phyloP scores from a whole-genome alignment of 2,797 vertebrate species.

The Neomorphus geoffroyi region DNA sequence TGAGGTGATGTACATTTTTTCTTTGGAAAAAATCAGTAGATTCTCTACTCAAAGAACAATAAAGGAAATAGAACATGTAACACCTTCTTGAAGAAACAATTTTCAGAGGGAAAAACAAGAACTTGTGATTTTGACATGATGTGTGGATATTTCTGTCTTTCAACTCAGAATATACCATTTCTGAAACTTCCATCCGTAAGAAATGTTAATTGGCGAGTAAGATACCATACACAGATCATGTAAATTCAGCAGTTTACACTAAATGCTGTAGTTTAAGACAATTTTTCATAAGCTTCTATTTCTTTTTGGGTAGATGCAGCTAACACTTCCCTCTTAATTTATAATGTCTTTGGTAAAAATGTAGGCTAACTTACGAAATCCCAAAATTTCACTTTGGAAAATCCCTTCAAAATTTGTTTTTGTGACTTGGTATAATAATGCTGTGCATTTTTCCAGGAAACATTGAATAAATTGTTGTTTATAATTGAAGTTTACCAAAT shows the following conservation, averaged over 20 bases:
- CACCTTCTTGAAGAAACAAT: neutral
- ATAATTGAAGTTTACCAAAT: neutral
- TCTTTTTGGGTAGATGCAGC: neutral
- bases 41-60: neutral
- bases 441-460: neutral
- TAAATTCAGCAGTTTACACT: neutral
- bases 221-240: neutral
- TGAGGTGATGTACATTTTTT: neutral
- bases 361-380: neutral
- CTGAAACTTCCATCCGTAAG: neutral
- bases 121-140: neutral
- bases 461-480: neutral
- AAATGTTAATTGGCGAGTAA: neutral
- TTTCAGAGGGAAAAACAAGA: neutral
- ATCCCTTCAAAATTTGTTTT: neutral
- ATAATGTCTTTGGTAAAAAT: neutral
- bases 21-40: neutral
- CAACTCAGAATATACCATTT: neutral
- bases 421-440: neutral
- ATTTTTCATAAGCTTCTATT: neutral
- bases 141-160: neutral
- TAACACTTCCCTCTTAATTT: neutral
- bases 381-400: neutral
- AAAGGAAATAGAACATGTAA: neutral
- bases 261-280: neutral